Base-by-base conservation (phyloP, 2,113 vertebrate genomes). In the Prunella fulvescens region DNA sequence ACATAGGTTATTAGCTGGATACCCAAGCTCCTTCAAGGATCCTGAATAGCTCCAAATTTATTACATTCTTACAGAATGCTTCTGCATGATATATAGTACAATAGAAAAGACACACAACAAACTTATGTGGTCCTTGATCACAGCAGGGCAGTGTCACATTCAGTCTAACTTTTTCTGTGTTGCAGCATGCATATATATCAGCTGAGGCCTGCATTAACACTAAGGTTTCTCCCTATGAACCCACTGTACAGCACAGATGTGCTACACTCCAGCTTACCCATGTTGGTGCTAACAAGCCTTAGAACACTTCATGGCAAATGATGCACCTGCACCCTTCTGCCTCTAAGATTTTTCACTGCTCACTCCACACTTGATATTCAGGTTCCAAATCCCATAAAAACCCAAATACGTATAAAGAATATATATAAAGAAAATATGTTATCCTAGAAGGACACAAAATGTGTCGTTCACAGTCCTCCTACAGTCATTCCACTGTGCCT, bases 391-490 rank as follows among this genome's bases (percentile, higher is more conserved):
- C 28, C 61, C 47, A 47, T 33, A 67, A 86, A 94, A 92, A 54
- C 22, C 4, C 31, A 86, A 86, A 81, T 37, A 37, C 37, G 37
- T 37, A 37, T 37, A 37, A 37, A 37, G 12, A 56, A 33, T 37
- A 79, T 15, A 39, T 35, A 23, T 82, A 80, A 57, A 83, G 33
- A 93, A 81, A 88, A 86, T 17, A 74, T 14, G 47, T 39, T 53
- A 83, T 81, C 56, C 48, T 78, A 78, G 24, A 67, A 88, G 86
- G 81, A 89, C 64, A 94, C 29, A 54, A 89, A 79, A 93, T 72
- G 47, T 89, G 65, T 81, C 2, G 0, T 85, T 96, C 84, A 81
- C 84, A 96, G 90, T 56, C 92, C 92, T 96, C 94, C 86, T 91
- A 95, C 95, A 86, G 91, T 81, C 93, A 91, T 48, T 91, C 29